Percentiles rank a stretch among this genome's conserved stretches.
Conservation (phyloP, 35 echinoderm and acorn worm species). For the Hemicentrotus pulcherrimus region DNA sequence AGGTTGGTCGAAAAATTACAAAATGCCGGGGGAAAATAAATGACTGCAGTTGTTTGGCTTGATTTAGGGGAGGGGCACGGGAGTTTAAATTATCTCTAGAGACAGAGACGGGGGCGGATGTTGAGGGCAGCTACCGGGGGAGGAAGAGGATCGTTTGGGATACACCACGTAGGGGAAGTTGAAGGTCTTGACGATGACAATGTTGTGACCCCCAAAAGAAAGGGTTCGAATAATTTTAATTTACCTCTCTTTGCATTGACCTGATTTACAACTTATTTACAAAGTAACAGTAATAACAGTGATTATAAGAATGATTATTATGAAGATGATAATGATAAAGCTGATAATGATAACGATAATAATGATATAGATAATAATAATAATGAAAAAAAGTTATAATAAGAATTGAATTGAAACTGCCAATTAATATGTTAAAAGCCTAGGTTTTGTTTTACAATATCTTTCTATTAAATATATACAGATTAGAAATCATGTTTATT, state of each 20-base stretch:
- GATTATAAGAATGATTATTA: too few species aligned
- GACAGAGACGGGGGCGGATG: not conserved
- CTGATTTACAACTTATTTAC: not conserved
- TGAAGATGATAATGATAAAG: too few species aligned
- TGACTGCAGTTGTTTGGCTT: not conserved
- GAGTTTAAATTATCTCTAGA: not conserved
- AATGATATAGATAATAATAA: too few species aligned
- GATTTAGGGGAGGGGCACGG: not conserved
- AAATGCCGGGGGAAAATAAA: not conserved
- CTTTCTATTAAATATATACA: too few species aligned
- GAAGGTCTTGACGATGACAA: not conserved
- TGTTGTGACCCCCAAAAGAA: not conserved
- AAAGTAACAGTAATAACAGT: too few species aligned
- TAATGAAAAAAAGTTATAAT: too few species aligned
- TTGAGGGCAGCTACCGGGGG: not conserved
- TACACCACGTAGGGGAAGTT: not conserved
- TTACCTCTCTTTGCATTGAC: not conserved
- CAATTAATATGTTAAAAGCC: too few species aligned
- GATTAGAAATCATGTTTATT: too few species aligned
- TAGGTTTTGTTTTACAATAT: too few species aligned
- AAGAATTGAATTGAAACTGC: too few species aligned
- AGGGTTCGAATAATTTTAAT: not conserved
- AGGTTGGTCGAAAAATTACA: not conserved
- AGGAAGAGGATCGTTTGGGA: not conserved
- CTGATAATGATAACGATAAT: too few species aligned